Evolutionary conservation across 2,113 vertebrate species (phyloP).

Genomic region (Pseudorectes ferrugineus): DNA sequence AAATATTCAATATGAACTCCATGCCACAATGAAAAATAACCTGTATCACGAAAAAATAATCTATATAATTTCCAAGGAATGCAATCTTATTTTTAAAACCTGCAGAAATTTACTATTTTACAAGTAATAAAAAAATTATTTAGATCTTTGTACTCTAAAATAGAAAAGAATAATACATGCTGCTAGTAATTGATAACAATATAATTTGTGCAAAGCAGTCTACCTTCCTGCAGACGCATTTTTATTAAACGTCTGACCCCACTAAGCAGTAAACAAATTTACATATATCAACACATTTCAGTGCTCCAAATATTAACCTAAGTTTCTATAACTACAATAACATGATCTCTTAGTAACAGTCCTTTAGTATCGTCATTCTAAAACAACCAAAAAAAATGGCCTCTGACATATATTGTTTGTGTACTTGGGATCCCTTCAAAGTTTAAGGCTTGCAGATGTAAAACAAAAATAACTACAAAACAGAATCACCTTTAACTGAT

Average conservation of each 20-base stretch:
- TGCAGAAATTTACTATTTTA: background rate
- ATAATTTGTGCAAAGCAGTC: slow-evolving; percentile 10
- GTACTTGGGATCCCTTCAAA: slow-evolving; percentile 44
- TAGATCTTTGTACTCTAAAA: background rate
- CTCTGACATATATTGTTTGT: slow-evolving; percentile 58
- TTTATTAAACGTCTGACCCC: slow-evolving; percentile 11
- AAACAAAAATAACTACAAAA: slow-evolving; percentile 45
- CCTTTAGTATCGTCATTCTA: background rate
- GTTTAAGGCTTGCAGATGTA: slow-evolving; percentile 41
- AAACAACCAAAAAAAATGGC: slow-evolving; percentile 64
- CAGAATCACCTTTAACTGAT: slow-evolving; percentile 6
- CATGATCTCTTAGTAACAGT: slow-evolving; percentile 20
- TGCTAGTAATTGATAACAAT: background rate
- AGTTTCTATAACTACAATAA: slow-evolving; percentile 65
- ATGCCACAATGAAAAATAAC: background rate
- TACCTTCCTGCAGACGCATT: slow-evolving; percentile 17
- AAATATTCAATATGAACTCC: background rate
- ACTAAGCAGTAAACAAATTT: slow-evolving; percentile 57
- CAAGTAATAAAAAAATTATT: background rate
- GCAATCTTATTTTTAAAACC: background rate
- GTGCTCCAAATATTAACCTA: slow-evolving; percentile 56
- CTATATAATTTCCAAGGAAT: background rate
- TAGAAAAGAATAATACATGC: background rate
- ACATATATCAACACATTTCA: slow-evolving; percentile 40
- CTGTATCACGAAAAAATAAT: background rate